Evolutionary conservation across 2,888 invertebrate species (phyloP).

Genomic region (Ennomos erosarius): DNA sequence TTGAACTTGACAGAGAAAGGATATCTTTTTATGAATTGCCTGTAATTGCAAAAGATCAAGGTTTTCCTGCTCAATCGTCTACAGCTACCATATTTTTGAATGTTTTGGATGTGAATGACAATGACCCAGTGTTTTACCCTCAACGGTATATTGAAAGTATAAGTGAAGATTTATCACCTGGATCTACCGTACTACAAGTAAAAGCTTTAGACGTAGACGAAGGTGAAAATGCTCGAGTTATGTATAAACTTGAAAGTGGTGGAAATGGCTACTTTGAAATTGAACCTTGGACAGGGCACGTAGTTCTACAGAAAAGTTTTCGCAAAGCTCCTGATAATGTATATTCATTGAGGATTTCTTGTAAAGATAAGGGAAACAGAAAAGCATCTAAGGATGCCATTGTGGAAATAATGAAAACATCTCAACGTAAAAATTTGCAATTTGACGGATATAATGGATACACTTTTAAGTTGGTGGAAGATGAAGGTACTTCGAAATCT

Average conservation of each 20-base stretch:
- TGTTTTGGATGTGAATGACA: constrained; percentile 96
- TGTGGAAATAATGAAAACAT: constrained; percentile 92
- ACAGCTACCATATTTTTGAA: constrained; percentile 93
- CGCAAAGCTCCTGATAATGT: constrained; percentile 87
- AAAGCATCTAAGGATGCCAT: constrained; percentile 90
- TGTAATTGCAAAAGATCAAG: constrained; percentile 96
- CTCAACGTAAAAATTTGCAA: constrained; percentile 89
- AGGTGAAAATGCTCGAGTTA: constrained; percentile 93
- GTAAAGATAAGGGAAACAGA: constrained; percentile 92
- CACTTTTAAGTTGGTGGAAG: constrained; percentile 93
- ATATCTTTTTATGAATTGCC: constrained; percentile 91
- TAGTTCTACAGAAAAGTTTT: constrained; percentile 88
- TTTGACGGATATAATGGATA: constrained; percentile 92
- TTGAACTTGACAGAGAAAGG: constrained; percentile 92
- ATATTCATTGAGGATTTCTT: constrained; percentile 91
- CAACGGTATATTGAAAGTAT: constrained; percentile 92
- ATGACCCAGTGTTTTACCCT: constrained; percentile 96
- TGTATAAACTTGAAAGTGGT: constrained; percentile 91
- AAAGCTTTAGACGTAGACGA: constrained; percentile 94
- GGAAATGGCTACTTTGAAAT: constrained; percentile 92
- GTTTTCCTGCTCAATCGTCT: constrained; percentile 94
- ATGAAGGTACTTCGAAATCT: constrained; percentile 87
- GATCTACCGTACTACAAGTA: constrained; percentile 89
- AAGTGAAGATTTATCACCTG: constrained; percentile 87
- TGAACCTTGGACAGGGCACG: constrained; percentile 91